Evolutionary conservation across 2,797 vertebrate species (phyloP), one percentile per base, ranked within the genome.

Genomic region (Carapus acus): DNA sequence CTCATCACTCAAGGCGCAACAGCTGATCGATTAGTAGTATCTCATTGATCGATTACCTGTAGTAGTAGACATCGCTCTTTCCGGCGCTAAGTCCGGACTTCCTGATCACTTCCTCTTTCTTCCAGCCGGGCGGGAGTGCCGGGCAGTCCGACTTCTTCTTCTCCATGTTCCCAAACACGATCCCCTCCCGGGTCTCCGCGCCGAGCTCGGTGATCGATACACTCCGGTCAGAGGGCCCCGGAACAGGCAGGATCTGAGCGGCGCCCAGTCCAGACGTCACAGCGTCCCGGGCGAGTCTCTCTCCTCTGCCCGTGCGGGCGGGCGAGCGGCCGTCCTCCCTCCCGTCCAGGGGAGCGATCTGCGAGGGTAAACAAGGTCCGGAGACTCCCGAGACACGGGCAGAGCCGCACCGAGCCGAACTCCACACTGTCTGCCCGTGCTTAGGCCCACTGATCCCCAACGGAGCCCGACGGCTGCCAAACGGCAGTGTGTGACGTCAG

Each of bases 91-190:
- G 90, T 45, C 94, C 94, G 66, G 93, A 96, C 85, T 97, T 97
- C 84, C 94, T 90, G 90, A 94, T 96, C 80, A 96, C 94, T 85
- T 96, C 94, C 82, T 96, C 94, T 77, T 95, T 96, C 87, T 92
- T 96, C 94, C 94, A 96, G 44, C 94, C 93, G 66, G 92, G 87
- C 36, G 94, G 94, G 73, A 96, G 84, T 58, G 91, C 92, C 52
- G 92, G 90, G 76, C 93, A 97, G 50, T 94, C 93, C 79, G 89
- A 88, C 86, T 82, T 86, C 87, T 91, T 91, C 79, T 85, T 90
- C 88, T 94, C 92, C 90, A 93, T 94, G 77, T 67, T 69, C 33
- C 2, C 2, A 49, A 42, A 49, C 59, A 4, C 37, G 14, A 6
- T 31, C 12, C 20, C 2, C 45, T 23, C 49, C 45, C 36, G 34